Conservation (phyloP, 1,140 invertebrate species). For the Chionoecetes opilio region DNA sequence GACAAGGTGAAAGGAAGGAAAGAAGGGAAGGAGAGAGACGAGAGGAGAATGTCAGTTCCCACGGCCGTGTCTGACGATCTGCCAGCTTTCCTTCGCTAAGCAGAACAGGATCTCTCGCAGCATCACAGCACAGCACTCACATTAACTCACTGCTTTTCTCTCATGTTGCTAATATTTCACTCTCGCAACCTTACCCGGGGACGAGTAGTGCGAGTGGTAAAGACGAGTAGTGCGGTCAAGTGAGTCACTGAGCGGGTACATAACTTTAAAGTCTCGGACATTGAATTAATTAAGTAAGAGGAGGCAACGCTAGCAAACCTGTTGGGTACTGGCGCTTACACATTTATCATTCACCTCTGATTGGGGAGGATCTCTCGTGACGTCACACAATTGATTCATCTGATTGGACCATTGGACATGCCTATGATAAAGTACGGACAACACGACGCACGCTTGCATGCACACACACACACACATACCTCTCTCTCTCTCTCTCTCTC, state of each 20-base stretch:
- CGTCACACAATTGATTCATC: background rate
- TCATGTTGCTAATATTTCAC: background rate
- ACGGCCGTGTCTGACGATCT: background rate
- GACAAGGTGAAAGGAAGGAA: background rate
- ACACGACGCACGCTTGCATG: background rate
- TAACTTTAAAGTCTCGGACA: background rate
- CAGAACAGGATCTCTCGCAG: background rate
- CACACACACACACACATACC: background rate
- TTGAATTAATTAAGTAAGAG: constrained; percentile 12
- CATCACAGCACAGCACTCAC: background rate
- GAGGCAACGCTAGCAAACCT: background rate
- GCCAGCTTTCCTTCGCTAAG: background rate
- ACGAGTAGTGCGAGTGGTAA: background rate
- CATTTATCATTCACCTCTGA: constrained; percentile 5
- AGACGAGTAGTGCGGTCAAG: background rate
- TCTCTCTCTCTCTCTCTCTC: too few species aligned
- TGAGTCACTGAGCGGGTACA: background rate
- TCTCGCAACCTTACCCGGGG: background rate
- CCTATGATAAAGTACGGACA: background rate
- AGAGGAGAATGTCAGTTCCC: background rate
- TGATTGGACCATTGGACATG: background rate
- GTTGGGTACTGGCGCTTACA: background rate
- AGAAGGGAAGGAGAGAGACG: background rate
- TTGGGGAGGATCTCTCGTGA: background rate
- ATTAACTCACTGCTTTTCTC: too few species aligned